Evolutionary conservation across 2,797 vertebrate species (phyloP), one percentile per base, ranked within the genome.

Genomic region (Catostomus latipinnis): DNA sequence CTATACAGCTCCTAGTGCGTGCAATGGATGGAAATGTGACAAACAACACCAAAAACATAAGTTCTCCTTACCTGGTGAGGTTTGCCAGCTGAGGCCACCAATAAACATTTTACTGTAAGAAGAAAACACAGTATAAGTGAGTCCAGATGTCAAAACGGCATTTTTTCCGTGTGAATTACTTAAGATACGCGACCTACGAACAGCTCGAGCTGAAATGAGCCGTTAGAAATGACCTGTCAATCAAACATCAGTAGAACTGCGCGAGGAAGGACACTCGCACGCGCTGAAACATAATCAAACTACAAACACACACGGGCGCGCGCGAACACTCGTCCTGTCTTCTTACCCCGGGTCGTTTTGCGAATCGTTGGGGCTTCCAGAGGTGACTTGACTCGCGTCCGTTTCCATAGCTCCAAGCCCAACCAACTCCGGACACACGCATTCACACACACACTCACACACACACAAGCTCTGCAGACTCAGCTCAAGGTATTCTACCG

Each of bases 101-200:
- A 98, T 97, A 95, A 98, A 98, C 97, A 98, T 98, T 96, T 98
- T 98, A 95, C 96, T 98, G 93, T 93, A 94, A 94, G 94, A 89
- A 94, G 94, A 96, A 96, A 96, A 96, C 93, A 97, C 89, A 95
- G 93, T 92, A 95, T 94, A 96, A 97, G 96, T 97, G 92, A 97
- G 94, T 96, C 94, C 96, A 96, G 96, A 95, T 96, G 95, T 95
- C 94, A 96, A 94, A 96, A 97, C 96, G 96, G 96, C 96, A 96
- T 97, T 97, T 96, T 97, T 96, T 95, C 96, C 95, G 95, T 94
- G 95, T 94, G 96, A 96, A 93, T 94, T 93, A 89, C 2, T 34
- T 34, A 3, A 94, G 92, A 93, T 93, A 91, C 92, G 91, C 90
- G 92, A 90, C 89, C 91, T 91, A 91, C n/a, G 43, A 14, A 60